phyloP scores from a whole-genome alignment of 1,140 invertebrate genomes.

The Oreohelix idahoensis region DNA sequence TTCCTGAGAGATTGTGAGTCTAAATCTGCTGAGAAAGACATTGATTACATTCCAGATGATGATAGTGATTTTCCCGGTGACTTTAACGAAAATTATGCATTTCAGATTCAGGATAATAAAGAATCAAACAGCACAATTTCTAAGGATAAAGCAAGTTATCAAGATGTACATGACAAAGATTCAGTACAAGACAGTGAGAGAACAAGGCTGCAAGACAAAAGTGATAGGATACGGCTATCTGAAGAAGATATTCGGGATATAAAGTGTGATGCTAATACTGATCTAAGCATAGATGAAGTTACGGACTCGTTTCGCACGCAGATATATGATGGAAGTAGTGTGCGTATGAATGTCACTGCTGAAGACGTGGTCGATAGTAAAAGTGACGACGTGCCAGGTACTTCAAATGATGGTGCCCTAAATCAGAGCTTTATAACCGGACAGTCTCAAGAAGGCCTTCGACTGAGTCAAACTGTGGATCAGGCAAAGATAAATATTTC shows the following conservation, averaged over 20 bases:
- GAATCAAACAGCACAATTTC: too few relatives aligned
- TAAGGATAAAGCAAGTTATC: too few relatives aligned
- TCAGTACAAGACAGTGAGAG: neutral
- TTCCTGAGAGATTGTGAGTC: neutral
- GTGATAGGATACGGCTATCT: neutral
- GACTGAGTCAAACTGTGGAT: neutral
- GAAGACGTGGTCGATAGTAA: neutral
- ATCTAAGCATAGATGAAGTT: neutral
- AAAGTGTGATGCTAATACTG: neutral
- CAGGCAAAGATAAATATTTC: too few relatives aligned
- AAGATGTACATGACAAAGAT: too few relatives aligned
- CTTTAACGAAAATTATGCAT: neutral
- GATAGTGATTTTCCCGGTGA: neutral
- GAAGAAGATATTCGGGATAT: neutral
- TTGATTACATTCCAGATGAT: neutral
- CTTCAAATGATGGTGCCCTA: neutral
- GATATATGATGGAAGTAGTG: neutral
- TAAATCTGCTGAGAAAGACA: neutral
- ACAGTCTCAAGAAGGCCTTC: neutral
- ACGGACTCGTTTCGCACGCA: neutral
- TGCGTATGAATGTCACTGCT: neutral
- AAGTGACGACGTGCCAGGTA: neutral
- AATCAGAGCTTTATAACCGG: neutral
- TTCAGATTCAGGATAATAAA: too few relatives aligned
- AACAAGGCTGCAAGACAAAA: neutral